Base-by-base conservation (phyloP, 2,113 vertebrate genomes). In the Paedocypris sp. region DNA sequence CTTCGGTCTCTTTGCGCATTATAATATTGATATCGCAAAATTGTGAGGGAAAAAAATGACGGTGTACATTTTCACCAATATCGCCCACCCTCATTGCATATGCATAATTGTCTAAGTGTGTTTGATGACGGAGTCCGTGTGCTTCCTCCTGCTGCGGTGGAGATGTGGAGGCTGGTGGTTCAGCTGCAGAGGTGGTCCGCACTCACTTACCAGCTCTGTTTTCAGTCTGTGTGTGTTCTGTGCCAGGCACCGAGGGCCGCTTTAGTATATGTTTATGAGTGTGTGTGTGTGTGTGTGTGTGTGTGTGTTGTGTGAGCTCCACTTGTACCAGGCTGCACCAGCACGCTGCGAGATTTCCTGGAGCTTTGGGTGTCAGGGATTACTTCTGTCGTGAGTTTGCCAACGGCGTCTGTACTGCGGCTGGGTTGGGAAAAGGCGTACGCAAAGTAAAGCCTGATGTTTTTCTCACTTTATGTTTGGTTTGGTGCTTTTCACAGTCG, bases 291-390 rank as follows among this genome's bases (percentile, higher is more conserved):
- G 42, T 61, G 22, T 46, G 48, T 63, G 38, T 63, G 35, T 53
- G 22, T 46, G 51, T 63, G 47, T 69, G 42, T n/a, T 43, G 39
- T 4, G 38, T 43, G 35, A n/a, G 62, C 52, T 64, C 63, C 65
- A 68, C 69, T 22, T 16, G 78, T 81, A 78, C 80, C 79, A 71
- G 68, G 70, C 75, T 63, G 74, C 77, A 67, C 76, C 58, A 50
- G 68, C 20, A 57, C 51, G 77, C 53, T 71, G 66, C 51, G 68
- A 64, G 49, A 54, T 45, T 67, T 65, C 72, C 71, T 72, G 57
- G 64, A 42, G 53, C 51, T 49, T 33, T 42, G 68, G 60, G 62
- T 73, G 56, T 45, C 25, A 65, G 57, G 72, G 25, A 58, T 58
- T 58, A 43, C 58, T 66, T 62, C 23, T 59, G 57, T 5, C 6